Evolutionary conservation across 2,113 vertebrate species (phyloP).

Genomic region (Atractosteus spatula): DNA sequence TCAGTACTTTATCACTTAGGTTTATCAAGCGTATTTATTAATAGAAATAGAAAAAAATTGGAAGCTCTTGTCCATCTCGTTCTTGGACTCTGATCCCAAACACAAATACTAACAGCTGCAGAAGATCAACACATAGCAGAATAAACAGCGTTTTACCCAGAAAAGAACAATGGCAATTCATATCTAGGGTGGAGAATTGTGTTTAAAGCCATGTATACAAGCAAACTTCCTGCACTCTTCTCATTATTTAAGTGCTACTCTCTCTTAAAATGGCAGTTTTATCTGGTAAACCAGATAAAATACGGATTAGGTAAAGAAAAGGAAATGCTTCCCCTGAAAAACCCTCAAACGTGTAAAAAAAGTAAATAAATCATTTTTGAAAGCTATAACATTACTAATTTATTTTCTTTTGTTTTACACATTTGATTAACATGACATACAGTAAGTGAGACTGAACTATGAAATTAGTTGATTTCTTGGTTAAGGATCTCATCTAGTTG

Average conservation of each 20-base stretch:
- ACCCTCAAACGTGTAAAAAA: too few species aligned
- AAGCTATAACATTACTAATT: too few species aligned
- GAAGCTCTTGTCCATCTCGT: background rate
- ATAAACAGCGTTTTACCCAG: background rate
- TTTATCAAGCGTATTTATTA: background rate
- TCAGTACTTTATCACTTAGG: background rate
- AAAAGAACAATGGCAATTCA: background rate
- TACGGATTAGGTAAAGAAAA: too few species aligned
- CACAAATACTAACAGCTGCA: background rate
- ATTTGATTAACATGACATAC: too few species aligned
- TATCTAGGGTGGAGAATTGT: background rate
- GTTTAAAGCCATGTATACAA: background rate
- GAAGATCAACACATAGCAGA: constrained; percentile 18
- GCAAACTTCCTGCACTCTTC: constrained; percentile 17
- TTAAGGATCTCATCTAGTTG: too few species aligned
- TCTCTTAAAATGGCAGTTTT: constrained; percentile 49
- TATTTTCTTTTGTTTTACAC: too few species aligned
- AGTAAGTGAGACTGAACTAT: too few species aligned
- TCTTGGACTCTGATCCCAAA: background rate
- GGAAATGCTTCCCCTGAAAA: too few species aligned
- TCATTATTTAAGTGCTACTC: constrained; percentile 43
- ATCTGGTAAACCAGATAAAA: constrained; percentile 26
- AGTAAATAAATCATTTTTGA: too few species aligned
- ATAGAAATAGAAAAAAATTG: background rate
- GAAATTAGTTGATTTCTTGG: too few species aligned